Base-by-base conservation (phyloP, 2,113 vertebrate species). In the Alaudala cheleensis region DNA sequence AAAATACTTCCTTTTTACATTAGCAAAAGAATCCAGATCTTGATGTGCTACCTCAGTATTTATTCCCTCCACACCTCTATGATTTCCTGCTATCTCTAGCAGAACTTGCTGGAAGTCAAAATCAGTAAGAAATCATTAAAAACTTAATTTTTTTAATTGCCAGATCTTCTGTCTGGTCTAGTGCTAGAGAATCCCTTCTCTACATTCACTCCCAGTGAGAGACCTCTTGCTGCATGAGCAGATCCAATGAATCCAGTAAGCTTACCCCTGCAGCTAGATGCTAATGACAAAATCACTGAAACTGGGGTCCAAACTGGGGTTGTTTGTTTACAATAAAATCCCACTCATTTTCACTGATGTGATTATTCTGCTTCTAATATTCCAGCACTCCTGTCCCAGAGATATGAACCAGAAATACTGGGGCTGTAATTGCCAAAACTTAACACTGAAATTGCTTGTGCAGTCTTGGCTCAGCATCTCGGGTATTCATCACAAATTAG, bases 291-390 rank as follows among this genome's bases (percentile, higher is more conserved):
- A 53, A 44, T 26, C 24, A 76, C 10, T 77, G 33, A 80, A 83
- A 64, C 2, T 12, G 10, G 25, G 12, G 33, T 79, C 54, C 37
- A 87, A 8, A 9, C 2, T 21, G n/a, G n/a, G n/a, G n/a, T n/a
- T 44, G 26, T 24, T 77, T 42, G 8, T 37, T 69, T 28, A 69
- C 60, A 72, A 42, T 25, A 81, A 84, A 80, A 15, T 19, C 16
- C 47, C 10, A 13, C 21, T 29, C 1, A 0, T 39, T 90, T 85
- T 78, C 7, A 51, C 22, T 69, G 23, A 42, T 2, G 0, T 26
- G 17, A 54, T 88, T 62, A 67, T 33, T 47, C 42, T 56, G 29
- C 23, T 88, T 25, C 33, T 45, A 71, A 49, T 66, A 49, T 24
- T 60, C 21, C 44, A 86, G 23, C 49, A 49, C 20, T 92, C 15